Evolutionary conservation across 2,113 vertebrate genomes (phyloP).

Genomic region (Gymnorhina tibicen): DNA sequence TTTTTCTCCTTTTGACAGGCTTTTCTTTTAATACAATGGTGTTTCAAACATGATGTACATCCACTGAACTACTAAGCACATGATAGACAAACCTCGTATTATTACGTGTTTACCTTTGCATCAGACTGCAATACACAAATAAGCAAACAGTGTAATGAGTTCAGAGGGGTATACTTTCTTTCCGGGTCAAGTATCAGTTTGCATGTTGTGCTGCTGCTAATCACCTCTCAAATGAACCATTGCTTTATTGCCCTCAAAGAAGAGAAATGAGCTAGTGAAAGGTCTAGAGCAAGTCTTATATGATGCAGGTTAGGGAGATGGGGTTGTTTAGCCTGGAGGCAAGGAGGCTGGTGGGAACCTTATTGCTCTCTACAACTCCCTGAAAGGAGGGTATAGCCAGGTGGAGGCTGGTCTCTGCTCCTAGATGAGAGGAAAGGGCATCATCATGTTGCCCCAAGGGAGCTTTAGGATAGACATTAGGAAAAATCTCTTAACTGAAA

Average conservation of each 20-base stretch:
- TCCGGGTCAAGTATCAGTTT: constrained; percentile 75
- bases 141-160: constrained; percentile 55
- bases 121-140: constrained; percentile 38
- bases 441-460: neutral
- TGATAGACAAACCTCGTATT: neutral
- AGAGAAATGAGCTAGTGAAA: neutral
- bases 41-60: constrained; percentile 7
- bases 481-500: neutral
- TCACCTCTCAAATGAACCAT: constrained; percentile 78
- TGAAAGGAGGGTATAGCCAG: neutral
- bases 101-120: constrained; percentile 22
- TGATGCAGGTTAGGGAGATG: neutral
- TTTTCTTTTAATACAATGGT: constrained; percentile 44
- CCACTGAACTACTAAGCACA: neutral
- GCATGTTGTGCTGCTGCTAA: constrained; percentile 76
- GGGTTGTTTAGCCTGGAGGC: neutral
- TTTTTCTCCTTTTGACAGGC: constrained; percentile 23
- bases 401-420: neutral
- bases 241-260: constrained; percentile 58
- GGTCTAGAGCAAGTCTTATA: neutral
- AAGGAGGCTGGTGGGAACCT: neutral
- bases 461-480: neutral
- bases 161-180: constrained; percentile 68
- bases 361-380: neutral
- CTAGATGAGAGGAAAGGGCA: neutral